These are phyloP conservation scores for Xestia xanthographa DNA, from an alignment of 2,888 invertebrate genomes.

Conservation along the genomic window DNA sequence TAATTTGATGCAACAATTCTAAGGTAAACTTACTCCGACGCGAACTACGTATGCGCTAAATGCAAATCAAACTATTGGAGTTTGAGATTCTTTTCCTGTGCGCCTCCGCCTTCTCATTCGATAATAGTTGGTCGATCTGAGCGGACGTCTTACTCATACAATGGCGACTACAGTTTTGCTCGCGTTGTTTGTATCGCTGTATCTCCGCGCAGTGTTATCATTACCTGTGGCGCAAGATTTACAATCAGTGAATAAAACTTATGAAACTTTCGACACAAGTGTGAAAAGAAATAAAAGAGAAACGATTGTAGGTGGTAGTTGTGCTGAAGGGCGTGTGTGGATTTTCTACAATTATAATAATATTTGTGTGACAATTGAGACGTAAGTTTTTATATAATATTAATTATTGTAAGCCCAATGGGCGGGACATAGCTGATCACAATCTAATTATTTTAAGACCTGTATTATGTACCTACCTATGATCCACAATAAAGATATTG, in stretches of 20 bases:
- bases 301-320: background rate
- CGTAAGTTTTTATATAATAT: conserved; percentile 15
- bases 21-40: background rate
- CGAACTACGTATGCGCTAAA: background rate
- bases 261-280: background rate
- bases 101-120: background rate
- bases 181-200: background rate
- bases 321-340: background rate
- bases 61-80: background rate
- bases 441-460: too few species aligned
- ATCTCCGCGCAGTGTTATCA: background rate
- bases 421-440: too few species aligned
- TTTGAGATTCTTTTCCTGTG: conserved; percentile 2
- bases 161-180: conserved; percentile 6
- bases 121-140: background rate
- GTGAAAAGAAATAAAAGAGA: conserved; percentile 12
- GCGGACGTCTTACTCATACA: background rate
- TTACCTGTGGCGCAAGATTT: background rate
- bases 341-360: background rate
- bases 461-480: too few species aligned
- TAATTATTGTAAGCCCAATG: too few species aligned
- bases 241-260: conserved; percentile 11
- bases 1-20: background rate
- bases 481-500: too few species aligned
- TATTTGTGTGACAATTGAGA: background rate